Conservation (phyloP, 2,113 vertebrate species). For the Catharus fuscescens region DNA sequence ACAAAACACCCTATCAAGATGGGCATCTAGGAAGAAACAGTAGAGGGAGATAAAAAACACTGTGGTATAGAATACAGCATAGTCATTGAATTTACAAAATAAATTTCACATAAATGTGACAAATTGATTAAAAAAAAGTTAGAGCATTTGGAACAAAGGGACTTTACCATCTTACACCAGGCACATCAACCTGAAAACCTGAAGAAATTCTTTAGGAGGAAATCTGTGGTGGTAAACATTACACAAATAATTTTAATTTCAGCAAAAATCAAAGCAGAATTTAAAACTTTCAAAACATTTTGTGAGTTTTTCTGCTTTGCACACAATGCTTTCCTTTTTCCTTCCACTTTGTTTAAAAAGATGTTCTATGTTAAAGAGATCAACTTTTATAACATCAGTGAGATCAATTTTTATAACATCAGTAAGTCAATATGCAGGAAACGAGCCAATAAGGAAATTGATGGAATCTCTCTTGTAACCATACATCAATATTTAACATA, state of each 20-base stretch:
- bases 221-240: neutral
- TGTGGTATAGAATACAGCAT: neutral
- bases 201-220: neutral
- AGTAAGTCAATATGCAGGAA: neutral
- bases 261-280: neutral
- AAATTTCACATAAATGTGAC: neutral
- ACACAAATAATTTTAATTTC: neutral
- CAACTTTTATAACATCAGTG: neutral
- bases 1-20: neutral
- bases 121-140: neutral
- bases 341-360: neutral
- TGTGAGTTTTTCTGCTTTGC: neutral
- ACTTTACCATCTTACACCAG: neutral
- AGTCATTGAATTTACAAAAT: neutral
- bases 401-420: neutral
- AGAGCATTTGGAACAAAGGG: neutral
- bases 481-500: neutral
- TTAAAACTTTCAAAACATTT: neutral
- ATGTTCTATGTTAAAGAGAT: neutral
- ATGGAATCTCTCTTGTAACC: neutral
- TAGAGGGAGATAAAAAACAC: neutral
- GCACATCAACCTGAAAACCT: neutral
- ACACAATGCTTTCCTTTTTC: neutral
- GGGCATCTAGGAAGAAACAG: neutral
- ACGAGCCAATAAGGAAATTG: neutral